A percentile compares a stretch with the other conserved stretches of the same genome.
Conservation (phyloP, 1,140 invertebrate species). For the Dinoponera quadriceps region DNA sequence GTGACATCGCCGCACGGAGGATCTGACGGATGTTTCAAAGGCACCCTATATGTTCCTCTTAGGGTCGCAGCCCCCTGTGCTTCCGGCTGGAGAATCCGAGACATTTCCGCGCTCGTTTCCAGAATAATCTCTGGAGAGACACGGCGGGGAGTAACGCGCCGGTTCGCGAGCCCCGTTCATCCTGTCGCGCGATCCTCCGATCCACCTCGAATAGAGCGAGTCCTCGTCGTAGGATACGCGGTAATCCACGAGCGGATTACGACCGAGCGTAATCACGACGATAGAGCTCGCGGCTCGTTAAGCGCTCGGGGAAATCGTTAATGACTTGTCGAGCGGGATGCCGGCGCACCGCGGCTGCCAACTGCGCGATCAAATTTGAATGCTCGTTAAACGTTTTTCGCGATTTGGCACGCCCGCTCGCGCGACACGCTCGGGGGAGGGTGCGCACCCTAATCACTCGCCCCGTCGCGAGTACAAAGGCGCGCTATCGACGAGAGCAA, state of each 20-base stretch:
- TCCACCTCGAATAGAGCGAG: not conserved
- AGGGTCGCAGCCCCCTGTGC: not conserved
- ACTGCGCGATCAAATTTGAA: conserved; percentile 28
- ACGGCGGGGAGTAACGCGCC: conserved; percentile 20
- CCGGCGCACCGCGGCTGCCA: not conserved
- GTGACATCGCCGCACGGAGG: conserved; percentile 7
- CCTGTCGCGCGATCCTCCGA: not conserved
- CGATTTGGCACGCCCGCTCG: conserved; percentile 8
- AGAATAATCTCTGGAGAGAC: conserved; percentile 36
- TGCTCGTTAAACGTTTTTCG: conserved; percentile 26
- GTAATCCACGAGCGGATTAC: conserved; percentile 18
- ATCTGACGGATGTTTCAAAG: conserved; percentile 29
- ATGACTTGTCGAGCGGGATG: not conserved
- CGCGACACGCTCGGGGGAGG: not conserved
- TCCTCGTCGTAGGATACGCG: not conserved
- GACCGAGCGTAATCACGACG: not conserved
- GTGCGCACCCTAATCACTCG: too few species aligned
- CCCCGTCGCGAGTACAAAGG: conserved; percentile 18
- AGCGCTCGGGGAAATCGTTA: not conserved
- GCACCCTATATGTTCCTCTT: not conserved
- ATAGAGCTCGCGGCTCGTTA: not conserved
- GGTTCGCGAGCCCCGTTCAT: not conserved
- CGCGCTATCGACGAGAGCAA: not conserved
- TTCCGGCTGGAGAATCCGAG: not conserved
- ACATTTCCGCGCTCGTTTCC: conserved; percentile 39